Conservation (phyloP, 2,797 vertebrate genomes). For the Gobio occitaniae region DNA sequence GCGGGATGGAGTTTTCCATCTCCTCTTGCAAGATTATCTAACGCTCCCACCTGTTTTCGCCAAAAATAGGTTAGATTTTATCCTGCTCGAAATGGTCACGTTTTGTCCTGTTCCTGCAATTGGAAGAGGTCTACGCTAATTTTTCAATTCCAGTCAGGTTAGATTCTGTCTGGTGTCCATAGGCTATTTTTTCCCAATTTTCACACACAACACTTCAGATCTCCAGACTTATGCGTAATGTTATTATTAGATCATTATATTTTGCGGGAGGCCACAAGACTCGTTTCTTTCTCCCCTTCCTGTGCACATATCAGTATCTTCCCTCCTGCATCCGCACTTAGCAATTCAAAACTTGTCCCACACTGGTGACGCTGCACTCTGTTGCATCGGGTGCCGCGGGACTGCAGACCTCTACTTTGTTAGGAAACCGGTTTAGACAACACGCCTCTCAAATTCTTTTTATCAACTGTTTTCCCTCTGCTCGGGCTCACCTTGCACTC, state of each 20-base stretch:
- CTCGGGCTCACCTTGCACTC: constrained; percentile 88
- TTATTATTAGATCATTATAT: too few relatives aligned
- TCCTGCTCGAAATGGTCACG: fast-evolving
- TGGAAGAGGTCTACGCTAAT: background rate
- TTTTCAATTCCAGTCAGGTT: background rate
- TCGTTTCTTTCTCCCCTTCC: too few relatives aligned
- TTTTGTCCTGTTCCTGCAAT: background rate
- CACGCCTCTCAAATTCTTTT: background rate
- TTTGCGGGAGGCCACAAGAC: too few relatives aligned
- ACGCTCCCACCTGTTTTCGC: background rate
- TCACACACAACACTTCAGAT: background rate
- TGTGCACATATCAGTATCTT: too few relatives aligned
- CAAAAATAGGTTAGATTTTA: background rate
- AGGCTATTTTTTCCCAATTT: background rate
- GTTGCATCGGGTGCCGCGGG: too few relatives aligned
- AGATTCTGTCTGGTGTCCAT: background rate
- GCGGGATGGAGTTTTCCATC: background rate
- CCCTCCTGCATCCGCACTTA: too few relatives aligned
- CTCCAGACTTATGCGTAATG: background rate
- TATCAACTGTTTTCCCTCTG: background rate
- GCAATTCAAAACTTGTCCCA: too few relatives aligned
- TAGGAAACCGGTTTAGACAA: background rate
- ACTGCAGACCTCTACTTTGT: too few relatives aligned
- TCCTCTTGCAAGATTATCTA: background rate
- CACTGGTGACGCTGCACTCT: too few relatives aligned